Evolutionary conservation across 1,140 invertebrate genomes (phyloP), one percentile per base, ranked within the genome.

Genomic region (Metaphire vulgaris): DNA sequence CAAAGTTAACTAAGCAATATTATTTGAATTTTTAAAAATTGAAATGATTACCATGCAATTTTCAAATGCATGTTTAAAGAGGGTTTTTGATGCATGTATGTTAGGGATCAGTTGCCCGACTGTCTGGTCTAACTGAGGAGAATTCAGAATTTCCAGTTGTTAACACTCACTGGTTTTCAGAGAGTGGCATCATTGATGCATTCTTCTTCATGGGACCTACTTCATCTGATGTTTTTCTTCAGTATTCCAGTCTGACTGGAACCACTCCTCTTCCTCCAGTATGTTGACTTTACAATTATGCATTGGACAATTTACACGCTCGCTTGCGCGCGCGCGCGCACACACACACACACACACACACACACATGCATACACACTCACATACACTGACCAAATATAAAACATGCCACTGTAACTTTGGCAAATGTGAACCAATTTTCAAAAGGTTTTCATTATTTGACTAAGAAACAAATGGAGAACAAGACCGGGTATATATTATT

Each of bases 131-230:
- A 21, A 21, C 41, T 56, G 41, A 83, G 30, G 81, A 82, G n/a
- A 83, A 81, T 41, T 79, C 80, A 31, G 76, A 78, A 74, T 33
- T 74, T 41, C 89, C 81, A 79, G 88, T 87, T 87, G 85, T 87
- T 66, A 88, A 89, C 78, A 90, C 89, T 1, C 90, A 91, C 79
- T 95, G 84, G 91, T 96, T 99, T 88, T 97, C 95, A 66, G 97
- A 99, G 86, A 92, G 92, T 78, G 98, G 97, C 68, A 89, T 98
- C 6, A 90, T 99, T 72, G 97, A 99, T 85, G 87, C 93, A 0
- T 99, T 96, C 82, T 89, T 99, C 69, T 87, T 99, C 83, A 83
- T 98, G 79, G 97, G 97, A 16, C 94, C 95, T 32, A 89, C 85
- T 56, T 94, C 96, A 0, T 85, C 90, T 65, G 94, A 98, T 85